Evolutionary conservation across 30 jellyfish, hydroid and myxozoan genomes (phyloP).

Genomic region (Aurelia sp.): DNA sequence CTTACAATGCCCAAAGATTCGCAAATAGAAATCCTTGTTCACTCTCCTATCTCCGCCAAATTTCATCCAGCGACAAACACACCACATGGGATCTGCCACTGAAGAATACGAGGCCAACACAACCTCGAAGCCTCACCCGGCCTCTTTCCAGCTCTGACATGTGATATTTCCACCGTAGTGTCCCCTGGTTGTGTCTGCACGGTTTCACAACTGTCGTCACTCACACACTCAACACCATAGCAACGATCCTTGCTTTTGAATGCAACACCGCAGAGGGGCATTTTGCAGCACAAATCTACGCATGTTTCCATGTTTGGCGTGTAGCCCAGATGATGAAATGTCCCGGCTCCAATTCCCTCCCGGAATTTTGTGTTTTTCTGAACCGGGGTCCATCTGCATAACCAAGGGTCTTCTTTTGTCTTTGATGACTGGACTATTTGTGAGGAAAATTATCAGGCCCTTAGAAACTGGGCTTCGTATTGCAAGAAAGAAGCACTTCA

Average conservation of each 20-base stretch:
- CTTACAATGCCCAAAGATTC: too few relatives aligned
- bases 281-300: conserved; percentile 88
- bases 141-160: conserved; percentile 94
- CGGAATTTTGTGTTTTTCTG: conserved; percentile 74
- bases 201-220: conserved; percentile 88
- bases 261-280: conserved; percentile 95
- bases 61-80: background rate
- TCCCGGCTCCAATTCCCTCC: conserved; percentile 93
- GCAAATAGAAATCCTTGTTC: too few relatives aligned
- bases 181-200: conserved; percentile 69
- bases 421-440: conserved; percentile 29
- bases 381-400: conserved; percentile 92
- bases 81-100: conserved; percentile 36
- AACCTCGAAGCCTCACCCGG: conserved; percentile 76
- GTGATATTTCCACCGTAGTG: conserved; percentile 81
- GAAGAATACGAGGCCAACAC: conserved; percentile 16
- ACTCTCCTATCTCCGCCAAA: background rate
- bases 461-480: conserved; percentile 22
- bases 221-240: conserved; percentile 93
- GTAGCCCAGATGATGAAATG: conserved; percentile 87
- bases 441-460: conserved; percentile 60
- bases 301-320: conserved; percentile 96
- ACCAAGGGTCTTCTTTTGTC: conserved; percentile 78
- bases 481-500: too few relatives aligned
- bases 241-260: conserved; percentile 84